Evolutionary conservation across 2,113 vertebrate genomes (phyloP).

Genomic region (Platichthys stellatus): DNA sequence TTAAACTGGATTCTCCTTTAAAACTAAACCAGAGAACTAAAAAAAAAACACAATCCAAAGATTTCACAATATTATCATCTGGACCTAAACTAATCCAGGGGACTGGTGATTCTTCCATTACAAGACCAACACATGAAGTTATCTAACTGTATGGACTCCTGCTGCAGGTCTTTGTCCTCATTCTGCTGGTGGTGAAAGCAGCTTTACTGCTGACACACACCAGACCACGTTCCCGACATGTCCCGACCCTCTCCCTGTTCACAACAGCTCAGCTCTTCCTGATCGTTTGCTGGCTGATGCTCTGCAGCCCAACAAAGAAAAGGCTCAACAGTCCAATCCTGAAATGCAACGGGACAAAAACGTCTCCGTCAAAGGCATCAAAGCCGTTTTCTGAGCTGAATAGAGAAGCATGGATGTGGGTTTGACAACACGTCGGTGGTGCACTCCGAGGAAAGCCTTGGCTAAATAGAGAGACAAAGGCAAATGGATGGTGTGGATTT

Average conservation of each 20-base stretch:
- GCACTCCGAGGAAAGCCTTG: constrained; percentile 56
- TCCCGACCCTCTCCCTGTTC: constrained; percentile 62
- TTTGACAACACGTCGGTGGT: constrained; percentile 54
- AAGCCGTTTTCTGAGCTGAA: constrained; percentile 60
- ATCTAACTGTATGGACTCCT: constrained; percentile 44
- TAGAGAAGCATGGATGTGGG: constrained; percentile 36
- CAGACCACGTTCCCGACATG: constrained; percentile 59
- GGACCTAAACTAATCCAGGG: neutral
- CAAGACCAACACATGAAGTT: constrained; percentile 31
- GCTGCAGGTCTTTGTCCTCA: constrained; percentile 60
- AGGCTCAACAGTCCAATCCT: constrained; percentile 51
- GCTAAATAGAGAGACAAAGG: constrained; percentile 67
- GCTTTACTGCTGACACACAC: constrained; percentile 74
- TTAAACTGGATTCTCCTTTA: too few relatives aligned
- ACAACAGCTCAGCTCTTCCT: constrained; percentile 61
- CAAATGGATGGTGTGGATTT: constrained; percentile 64
- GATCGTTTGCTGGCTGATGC: constrained; percentile 66
- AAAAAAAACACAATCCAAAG: neutral
- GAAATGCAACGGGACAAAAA: constrained; percentile 66
- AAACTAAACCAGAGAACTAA: neutral
- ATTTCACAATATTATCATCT: neutral
- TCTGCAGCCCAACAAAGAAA: constrained; percentile 57
- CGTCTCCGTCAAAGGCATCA: constrained; percentile 62
- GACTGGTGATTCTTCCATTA: constrained; percentile 13
- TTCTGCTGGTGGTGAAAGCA: constrained; percentile 58